Evolutionary conservation across 2,888 invertebrate genomes (phyloP), one percentile per base, ranked within the genome.

Genomic region (Drosophila kanekoi): DNA sequence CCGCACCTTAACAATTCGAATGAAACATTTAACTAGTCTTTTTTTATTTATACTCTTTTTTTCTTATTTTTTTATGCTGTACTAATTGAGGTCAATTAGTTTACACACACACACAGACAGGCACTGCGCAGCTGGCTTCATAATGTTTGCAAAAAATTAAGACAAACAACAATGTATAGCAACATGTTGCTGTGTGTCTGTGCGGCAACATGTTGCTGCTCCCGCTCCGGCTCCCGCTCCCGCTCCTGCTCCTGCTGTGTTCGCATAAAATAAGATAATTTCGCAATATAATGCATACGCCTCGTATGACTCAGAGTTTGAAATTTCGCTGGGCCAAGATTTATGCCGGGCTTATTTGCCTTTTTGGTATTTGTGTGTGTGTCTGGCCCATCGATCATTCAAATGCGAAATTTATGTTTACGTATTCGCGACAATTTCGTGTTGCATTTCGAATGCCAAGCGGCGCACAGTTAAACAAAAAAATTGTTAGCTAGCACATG

Each of bases 1-100:
- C 77, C 79, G 72, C 72, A 72, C 71, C 69, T 65, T 43, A 59
- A 74, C 56, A 69, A 48, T 51, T 48, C 47, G 40, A 66, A 59
- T 54, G 44, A 77, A 76, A 62, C 49, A 61, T 58, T 68, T 43
- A 52, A 58, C 37, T 66, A 37, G 40, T 59, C 11, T 52, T 43
- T 33, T 59, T n/a, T 35, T n/a, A n/a, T n/a, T n/a, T n/a, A n/a
- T n/a, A n/a, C n/a, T n/a, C n/a, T n/a, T n/a, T n/a, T n/a, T n/a
- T n/a, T 48, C 28, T 20, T 45, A n/a, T 52, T 51, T 38, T 54
- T 65, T 56, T 56, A 48, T 48, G 77, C 79, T 79, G 63, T 78
- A 79, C 82, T 91, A 91, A 90, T 91, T 90, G 90, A 89, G 90
- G 91, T 90, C 90, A 91, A 90, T 90, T 90, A 90, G 90, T 79